Evolutionary conservation across 2,113 vertebrate species (phyloP).

Genomic region (Oriolus oriolus): DNA sequence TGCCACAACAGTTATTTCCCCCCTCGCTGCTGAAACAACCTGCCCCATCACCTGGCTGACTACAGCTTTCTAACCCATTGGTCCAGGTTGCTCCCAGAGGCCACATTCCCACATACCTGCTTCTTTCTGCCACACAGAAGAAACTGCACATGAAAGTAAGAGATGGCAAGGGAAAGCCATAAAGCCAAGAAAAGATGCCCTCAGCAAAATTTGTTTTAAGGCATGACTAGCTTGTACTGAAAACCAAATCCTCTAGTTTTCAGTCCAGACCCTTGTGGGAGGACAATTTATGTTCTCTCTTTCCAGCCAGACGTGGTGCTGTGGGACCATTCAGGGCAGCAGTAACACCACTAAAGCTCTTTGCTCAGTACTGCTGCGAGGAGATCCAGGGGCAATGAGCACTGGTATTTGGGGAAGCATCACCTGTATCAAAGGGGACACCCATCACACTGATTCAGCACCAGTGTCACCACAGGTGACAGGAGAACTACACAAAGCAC

Average conservation of each 20-base stretch:
- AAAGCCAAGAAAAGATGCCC: neutral
- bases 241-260: neutral
- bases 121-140: neutral
- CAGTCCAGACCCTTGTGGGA: neutral
- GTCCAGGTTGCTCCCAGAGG: neutral
- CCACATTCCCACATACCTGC: accelerated
- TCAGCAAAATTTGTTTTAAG: neutral
- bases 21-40: neutral
- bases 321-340: neutral
- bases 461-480: accelerated
- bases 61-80: neutral
- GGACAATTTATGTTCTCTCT: neutral
- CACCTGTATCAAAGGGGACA: neutral
- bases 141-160: neutral
- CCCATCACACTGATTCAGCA: neutral
- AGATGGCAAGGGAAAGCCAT: neutral
- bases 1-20: neutral
- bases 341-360: neutral
- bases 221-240: neutral
- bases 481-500: neutral
- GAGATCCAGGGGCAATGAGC: neutral
- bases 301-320: neutral
- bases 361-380: neutral
- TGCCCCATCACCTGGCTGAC: neutral
- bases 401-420: neutral